A percentile compares a stretch with the other conserved stretches of the same genome.
Evolutionary conservation across 2,888 invertebrate genomes (phyloP).

Genomic region (Oithona nana): DNA sequence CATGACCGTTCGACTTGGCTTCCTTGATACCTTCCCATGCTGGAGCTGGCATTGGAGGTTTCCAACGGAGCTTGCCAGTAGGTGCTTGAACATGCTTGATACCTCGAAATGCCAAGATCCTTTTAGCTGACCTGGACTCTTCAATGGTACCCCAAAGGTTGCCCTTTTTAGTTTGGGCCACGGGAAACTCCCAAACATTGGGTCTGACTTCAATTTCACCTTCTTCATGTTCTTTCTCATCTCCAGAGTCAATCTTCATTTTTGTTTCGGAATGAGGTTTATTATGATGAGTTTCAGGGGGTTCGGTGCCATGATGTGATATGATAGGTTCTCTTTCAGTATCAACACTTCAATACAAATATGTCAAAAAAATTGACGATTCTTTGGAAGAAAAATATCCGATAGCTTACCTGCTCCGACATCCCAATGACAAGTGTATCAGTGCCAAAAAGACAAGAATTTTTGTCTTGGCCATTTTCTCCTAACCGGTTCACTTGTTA

Average conservation of each 20-base stretch:
- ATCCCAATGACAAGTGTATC: too few relatives aligned
- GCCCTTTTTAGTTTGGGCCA: conserved; percentile 8
- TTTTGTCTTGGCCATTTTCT: too few relatives aligned
- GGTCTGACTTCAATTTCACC: conserved; percentile 8
- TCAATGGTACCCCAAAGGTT: conserved; percentile 14
- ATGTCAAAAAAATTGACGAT: too few relatives aligned
- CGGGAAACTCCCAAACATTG: conserved; percentile 15
- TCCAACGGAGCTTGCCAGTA: neutral
- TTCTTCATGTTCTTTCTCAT: neutral
- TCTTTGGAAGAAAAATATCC: too few relatives aligned
- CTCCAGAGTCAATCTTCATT: neutral
- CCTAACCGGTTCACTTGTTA: too few relatives aligned
- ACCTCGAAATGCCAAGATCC: conserved; percentile 13
- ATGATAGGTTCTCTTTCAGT: neutral
- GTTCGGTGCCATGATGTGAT: conserved; percentile 2
- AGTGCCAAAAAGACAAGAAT: too few relatives aligned
- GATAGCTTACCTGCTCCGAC: too few relatives aligned
- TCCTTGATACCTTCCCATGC: conserved; percentile 11
- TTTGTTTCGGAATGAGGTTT: neutral
- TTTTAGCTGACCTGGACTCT: conserved; percentile 4
- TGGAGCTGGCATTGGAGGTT: conserved; percentile 8
- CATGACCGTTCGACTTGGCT: conserved; percentile 13
- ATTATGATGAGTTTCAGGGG: neutral
- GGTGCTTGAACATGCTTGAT: conserved; percentile 9
- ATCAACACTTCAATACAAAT: neutral